Evolutionary conservation across 2,113 vertebrate genomes (phyloP).

Genomic region (Cairina moschata): DNA sequence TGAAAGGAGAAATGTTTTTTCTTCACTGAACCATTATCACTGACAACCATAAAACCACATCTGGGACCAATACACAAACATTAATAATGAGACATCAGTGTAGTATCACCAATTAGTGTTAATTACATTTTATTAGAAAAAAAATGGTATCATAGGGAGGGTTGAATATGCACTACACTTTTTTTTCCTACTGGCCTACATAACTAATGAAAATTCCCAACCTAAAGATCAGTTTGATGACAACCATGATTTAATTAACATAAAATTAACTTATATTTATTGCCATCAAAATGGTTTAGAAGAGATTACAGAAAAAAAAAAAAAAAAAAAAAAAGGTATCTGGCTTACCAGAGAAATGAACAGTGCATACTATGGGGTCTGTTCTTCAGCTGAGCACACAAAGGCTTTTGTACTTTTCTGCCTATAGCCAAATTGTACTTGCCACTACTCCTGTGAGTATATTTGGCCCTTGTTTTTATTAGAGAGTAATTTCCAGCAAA

Average conservation of each 20-base stretch:
- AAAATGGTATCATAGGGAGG: background rate
- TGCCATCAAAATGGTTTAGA: background rate
- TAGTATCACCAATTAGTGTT: constrained; percentile 16
- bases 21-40: background rate
- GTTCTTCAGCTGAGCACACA: background rate
- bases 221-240: background rate
- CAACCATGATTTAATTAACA: background rate
- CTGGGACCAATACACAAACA: constrained; percentile 23
- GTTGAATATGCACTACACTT: background rate
- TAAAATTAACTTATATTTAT: background rate
- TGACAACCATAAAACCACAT: background rate
- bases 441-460: background rate
- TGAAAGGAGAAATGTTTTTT: background rate
- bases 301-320: background rate
- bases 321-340: background rate
- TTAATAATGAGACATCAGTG: background rate
- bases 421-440: background rate
- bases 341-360: background rate
- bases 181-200: constrained; percentile 13
- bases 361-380: background rate
- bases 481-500: background rate
- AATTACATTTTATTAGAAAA: constrained; percentile 30
- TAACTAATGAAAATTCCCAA: constrained; percentile 12
- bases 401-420: background rate
- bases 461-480: background rate